Conservation (phyloP, 2,797 vertebrate species). For the Morelia viridis region DNA sequence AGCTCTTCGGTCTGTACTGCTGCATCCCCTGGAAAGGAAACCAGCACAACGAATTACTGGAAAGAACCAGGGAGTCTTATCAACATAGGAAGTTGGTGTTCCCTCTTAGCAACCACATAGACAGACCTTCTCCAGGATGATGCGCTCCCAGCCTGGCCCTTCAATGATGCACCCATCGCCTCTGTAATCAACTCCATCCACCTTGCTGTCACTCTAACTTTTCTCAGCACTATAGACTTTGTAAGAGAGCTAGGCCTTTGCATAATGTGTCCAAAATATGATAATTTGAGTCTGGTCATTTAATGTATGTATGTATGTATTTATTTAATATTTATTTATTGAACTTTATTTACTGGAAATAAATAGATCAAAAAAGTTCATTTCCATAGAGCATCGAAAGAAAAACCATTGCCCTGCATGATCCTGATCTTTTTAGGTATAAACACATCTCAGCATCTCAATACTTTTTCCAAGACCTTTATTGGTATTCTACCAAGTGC, state of each 20-base stretch:
- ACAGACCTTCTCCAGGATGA: not conserved
- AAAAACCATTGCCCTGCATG: no score
- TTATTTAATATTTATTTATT: not conserved
- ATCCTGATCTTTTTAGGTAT: no score
- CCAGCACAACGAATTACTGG: no score
- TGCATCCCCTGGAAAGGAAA: not conserved
- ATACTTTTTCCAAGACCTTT: no score
- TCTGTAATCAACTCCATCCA: not conserved
- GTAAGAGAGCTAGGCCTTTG: not conserved
- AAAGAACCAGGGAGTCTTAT: not conserved
- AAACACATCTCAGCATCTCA: no score
- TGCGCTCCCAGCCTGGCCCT: not conserved
- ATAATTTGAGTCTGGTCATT: not conserved
- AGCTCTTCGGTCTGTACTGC: no score
- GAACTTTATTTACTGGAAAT: not conserved
- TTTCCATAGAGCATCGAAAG: no score
- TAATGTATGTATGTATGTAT: not conserved
- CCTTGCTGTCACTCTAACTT: not conserved
- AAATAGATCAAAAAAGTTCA: no score
- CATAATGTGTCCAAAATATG: not conserved
- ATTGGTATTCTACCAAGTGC: no score
- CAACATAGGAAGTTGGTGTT: not conserved
- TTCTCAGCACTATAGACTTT: not conserved
- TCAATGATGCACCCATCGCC: not conserved
- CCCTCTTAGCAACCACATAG: not conserved